These are phyloP conservation scores for Bungarus multicinctus DNA, from an alignment of 2,113 vertebrate genomes.

Conservation along the genomic window DNA sequence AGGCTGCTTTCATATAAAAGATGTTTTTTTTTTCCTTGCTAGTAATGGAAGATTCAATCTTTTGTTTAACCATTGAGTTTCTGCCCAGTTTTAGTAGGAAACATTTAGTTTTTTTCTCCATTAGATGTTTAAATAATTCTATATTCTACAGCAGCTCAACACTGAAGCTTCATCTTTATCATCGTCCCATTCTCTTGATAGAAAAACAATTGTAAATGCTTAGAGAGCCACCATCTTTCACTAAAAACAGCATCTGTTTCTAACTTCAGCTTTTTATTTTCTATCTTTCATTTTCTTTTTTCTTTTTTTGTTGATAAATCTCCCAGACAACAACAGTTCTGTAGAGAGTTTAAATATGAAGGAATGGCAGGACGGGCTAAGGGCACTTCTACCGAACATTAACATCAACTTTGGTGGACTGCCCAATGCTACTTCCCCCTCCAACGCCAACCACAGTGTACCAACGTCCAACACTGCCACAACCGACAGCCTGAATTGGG, in stretches of 20 bases:
- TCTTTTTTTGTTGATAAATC: slow-evolving; percentile 75
- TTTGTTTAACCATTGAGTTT: slow-evolving; percentile 13
- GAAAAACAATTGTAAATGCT: slow-evolving; percentile 62
- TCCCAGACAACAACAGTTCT: slow-evolving; percentile 95
- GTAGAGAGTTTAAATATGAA: slow-evolving; percentile 99
- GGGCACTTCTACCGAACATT: slow-evolving; percentile 99
- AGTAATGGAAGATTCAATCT: slow-evolving; percentile 23
- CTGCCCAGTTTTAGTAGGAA: slow-evolving; percentile 25
- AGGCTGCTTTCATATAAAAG: slow-evolving; percentile 23
- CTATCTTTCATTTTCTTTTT: slow-evolving; percentile 75
- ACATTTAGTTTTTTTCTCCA: slow-evolving; percentile 49
- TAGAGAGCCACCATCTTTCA: slow-evolving; percentile 69
- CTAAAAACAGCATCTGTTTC: slow-evolving; percentile 76
- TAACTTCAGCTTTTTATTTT: slow-evolving; percentile 85
- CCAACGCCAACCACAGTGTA: slow-evolving; percentile 97
- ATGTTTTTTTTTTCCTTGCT: slow-evolving; percentile 14
- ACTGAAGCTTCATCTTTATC: slow-evolving; percentile 46
- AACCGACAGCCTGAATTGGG: slow-evolving; percentile 97
- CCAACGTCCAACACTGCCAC: slow-evolving; percentile 84
- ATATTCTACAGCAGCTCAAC: slow-evolving; percentile 28
- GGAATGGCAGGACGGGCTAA: slow-evolving; percentile 99
- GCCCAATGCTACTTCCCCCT: slow-evolving; percentile 93
- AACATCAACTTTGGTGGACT: slow-evolving; percentile 99
- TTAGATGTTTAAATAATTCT: slow-evolving; percentile 26
- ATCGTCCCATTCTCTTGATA: slow-evolving; percentile 55